Base-by-base conservation (phyloP, 2,797 vertebrate species). In the Erethizon dorsatum region DNA sequence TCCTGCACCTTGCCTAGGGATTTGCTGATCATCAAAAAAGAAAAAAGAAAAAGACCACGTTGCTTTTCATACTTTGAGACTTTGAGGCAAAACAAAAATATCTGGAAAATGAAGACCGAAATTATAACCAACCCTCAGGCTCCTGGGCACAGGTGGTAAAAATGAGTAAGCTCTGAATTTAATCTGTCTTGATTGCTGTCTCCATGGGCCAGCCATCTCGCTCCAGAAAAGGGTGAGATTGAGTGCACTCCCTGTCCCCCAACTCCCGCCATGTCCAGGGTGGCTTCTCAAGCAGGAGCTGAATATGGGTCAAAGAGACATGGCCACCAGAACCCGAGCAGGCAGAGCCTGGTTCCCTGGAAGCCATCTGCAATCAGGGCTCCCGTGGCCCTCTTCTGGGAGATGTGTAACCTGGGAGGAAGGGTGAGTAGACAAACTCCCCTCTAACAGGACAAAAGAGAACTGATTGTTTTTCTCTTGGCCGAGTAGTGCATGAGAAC, bases 361-460 rank as follows among this genome's bases (percentile, higher is more conserved):
- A 63, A 91, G 69, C 45, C 14, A 1, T 13, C 71, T 45, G 0
- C 37, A 26, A 9, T 24, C 73, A 41, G 86, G 78, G 56, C 59
- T 90, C 41, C 80, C 3, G 0, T 3, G 61, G 57, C 56, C 2
- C 77, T 89, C 80, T 83, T 97, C 77, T 24, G 78, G 15, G 13
- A n/a, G 22, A 56, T 28, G 12, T 14, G 67, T 89, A 69, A 59
- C 67, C 88, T 50, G 20, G 45, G 33, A 41, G 79, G 83, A 92
- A 88, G 73, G 80, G 28, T 50, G n/a, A 85, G 79, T 41, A 80
- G 90, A 92, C 71, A 56, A 84, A 33, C 52, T 83, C 82, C 45
- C 71, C 47, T 90, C 95, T 95, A 96, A 97, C 95, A 95, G 85
- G 37, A 96, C 84, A 91, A 82, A 89, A 65, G 87, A 94, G 15